Base-by-base conservation (phyloP, 2,797 vertebrate species). In the Hipposideros larvatus region DNA sequence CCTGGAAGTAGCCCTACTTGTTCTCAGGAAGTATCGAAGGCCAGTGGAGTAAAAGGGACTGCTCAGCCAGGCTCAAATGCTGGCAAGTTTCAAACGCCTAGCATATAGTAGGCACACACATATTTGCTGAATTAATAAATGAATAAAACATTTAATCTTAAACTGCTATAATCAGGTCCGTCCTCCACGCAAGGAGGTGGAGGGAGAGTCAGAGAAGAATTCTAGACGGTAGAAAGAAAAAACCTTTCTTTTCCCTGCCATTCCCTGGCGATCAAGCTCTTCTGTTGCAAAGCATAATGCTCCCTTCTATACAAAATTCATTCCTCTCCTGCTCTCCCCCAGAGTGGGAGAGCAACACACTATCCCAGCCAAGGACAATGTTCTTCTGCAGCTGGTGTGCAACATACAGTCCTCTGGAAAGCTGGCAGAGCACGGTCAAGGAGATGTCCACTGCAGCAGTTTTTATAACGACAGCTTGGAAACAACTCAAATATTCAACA, bases 201-300 rank as follows among this genome's bases (percentile, higher is more conserved):
- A 84, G 0, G 19, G 0, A 75, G 85, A 82, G 79, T 90, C 90
- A 89, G n/a, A 77, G 61, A 98, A 93, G 91, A 98, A 97, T 90
- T 96, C n/a, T 63, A 94, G 96, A 97, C 16, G 68, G 48, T 70
- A 90, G 80, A 55, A 80, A 46, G 16, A 65, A 31, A 65, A 91
- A 80, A 46, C 1, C 4, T 46, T 53, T 59, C 57, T 71, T 94
- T 96, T 71, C 53, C 57, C 48, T 95, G 57, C 37, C 59, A 97
- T 97, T 98, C 95, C 97, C 90, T 94, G 65, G 93, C 80, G 86
- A 97, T 87, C 66, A 71, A 1, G 34, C 79, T 96, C 95, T 96
- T 96, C 96, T 2, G 6, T 90, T 53, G 91, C 80, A 97, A 96
- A 98, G 94, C 97, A 96, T 97, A 98, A 98, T 96, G 94, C 51